A percentile compares a stretch with the other conserved stretches of the same genome.
phyloP scores from a whole-genome alignment of 2,888 invertebrate species.

The Xiphydria camelus region DNA sequence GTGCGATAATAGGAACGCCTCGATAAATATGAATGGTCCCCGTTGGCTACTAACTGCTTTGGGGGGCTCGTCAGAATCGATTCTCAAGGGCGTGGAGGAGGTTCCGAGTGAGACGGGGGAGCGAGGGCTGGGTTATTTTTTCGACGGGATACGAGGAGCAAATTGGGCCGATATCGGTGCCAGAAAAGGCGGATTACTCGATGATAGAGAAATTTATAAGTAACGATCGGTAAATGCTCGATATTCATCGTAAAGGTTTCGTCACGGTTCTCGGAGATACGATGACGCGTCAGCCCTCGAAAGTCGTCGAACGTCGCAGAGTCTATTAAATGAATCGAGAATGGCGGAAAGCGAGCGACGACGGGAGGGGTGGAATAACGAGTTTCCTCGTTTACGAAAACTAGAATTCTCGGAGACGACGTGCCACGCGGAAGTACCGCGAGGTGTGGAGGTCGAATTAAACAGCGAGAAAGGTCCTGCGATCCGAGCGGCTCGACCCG shows the following conservation, averaged over 20 bases:
- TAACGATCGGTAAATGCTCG: constrained; percentile 36
- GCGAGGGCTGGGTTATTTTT: not conserved
- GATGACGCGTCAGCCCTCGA: no score
- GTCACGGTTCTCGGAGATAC: no score
- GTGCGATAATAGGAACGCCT: constrained; percentile 12
- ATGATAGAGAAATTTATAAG: constrained; percentile 40
- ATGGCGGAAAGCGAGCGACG: no score
- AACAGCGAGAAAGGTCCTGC: no score
- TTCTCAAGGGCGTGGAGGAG: constrained; percentile 38
- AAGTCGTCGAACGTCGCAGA: constrained; percentile 11
- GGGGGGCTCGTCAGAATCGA: constrained; percentile 22
- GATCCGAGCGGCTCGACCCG: no score
- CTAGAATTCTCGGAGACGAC: no score
- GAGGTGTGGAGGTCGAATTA: constrained; percentile 9
- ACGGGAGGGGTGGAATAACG: not conserved
- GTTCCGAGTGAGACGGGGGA: not conserved
- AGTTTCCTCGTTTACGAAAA: not conserved
- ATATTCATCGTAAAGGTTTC: constrained; percentile 14
- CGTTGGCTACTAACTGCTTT: constrained; percentile 10
- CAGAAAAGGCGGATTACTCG: constrained; percentile 26
- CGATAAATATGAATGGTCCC: constrained; percentile 15
- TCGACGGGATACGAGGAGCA: not conserved
- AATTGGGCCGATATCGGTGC: not conserved
- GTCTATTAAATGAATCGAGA: no score
- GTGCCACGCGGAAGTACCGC: not conserved